A percentile compares a stretch with the other conserved stretches of the same genome.
Evolutionary conservation across 2,113 vertebrate species (phyloP).

Genomic region (Acanthochromis polyacanthus): DNA sequence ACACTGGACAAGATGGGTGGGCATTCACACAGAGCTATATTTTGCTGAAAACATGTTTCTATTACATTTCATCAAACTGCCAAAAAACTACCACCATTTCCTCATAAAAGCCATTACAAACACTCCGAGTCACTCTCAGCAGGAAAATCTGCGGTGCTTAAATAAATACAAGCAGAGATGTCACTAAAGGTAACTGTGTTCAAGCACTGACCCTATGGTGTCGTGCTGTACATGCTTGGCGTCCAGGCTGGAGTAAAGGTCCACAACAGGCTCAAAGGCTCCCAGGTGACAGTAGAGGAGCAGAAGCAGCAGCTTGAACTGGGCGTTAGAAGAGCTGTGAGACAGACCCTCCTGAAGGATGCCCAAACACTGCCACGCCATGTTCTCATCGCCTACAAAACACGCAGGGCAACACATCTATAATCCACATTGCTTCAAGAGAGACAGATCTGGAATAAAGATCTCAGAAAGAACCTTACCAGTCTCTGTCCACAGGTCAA

Average conservation of each 20-base stretch:
- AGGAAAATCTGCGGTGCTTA: neutral
- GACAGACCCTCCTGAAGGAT: slow-evolving; percentile 92
- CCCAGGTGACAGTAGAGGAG: slow-evolving; percentile 95
- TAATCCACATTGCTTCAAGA: neutral
- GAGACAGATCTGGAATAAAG: neutral
- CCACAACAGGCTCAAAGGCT: slow-evolving; percentile 95
- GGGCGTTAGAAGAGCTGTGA: slow-evolving; percentile 93
- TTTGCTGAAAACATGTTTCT: too few relatives aligned
- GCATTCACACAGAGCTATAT: too few relatives aligned
- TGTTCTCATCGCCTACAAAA: slow-evolving; percentile 88
- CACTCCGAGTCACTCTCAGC: too few relatives aligned
- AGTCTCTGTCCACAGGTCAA: slow-evolving; percentile 93
- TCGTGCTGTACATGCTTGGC: slow-evolving; percentile 99
- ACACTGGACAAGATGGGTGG: too few relatives aligned
- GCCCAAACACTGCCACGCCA: slow-evolving; percentile 90
- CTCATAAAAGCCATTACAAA: too few relatives aligned
- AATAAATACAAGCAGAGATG: neutral
- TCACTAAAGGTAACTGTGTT: neutral
- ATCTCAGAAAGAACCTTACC: slow-evolving; percentile 78
- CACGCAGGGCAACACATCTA: slow-evolving; percentile 46
- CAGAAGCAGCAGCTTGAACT: slow-evolving; percentile 98
- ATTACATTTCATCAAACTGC: too few relatives aligned
- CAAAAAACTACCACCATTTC: too few relatives aligned
- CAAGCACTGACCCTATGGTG: slow-evolving; percentile 94
- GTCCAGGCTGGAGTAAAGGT: slow-evolving; percentile 96